Conservation (phyloP, 2,888 invertebrate species). For the Yponomeuta sedellus region DNA sequence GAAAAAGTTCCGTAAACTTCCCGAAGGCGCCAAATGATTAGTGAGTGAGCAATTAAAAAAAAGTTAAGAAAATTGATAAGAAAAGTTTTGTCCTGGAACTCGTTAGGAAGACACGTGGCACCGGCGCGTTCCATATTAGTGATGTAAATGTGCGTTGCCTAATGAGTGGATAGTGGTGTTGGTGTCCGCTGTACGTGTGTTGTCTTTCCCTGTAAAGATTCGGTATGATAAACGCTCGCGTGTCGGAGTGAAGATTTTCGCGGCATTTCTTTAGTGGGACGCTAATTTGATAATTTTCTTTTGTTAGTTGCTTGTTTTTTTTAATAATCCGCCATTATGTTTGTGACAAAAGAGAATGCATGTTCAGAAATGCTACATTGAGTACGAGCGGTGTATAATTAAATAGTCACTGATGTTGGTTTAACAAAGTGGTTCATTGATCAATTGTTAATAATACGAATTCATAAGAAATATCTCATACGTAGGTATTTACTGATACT, state of each 20-base stretch:
- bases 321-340: not conserved
- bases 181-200: slow-evolving; percentile 34
- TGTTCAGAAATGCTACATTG: too few relatives aligned
- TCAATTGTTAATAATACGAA: too few relatives aligned
- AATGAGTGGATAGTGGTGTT: slow-evolving; percentile 63
- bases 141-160: slow-evolving; percentile 68
- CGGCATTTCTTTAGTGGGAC: slow-evolving; percentile 15
- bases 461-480: too few relatives aligned
- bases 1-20: slow-evolving; percentile 31
- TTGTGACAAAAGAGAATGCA: too few relatives aligned
- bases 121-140: slow-evolving; percentile 38
- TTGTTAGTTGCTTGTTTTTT: not conserved
- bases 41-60: slow-evolving; percentile 28
- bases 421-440: too few relatives aligned
- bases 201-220: slow-evolving; percentile 42
- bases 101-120: slow-evolving; percentile 48
- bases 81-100: slow-evolving; percentile 44
- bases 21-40: slow-evolving; percentile 38
- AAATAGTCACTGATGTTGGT: not conserved
- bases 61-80: slow-evolving; percentile 29
- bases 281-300: slow-evolving; percentile 7
- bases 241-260: slow-evolving; percentile 27
- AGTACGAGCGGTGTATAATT: not conserved
- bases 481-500: too few relatives aligned
- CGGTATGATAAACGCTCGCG: slow-evolving; percentile 38